Conservation (phyloP, 2,888 invertebrate species). For the Xanthostigma xanthostigma region DNA sequence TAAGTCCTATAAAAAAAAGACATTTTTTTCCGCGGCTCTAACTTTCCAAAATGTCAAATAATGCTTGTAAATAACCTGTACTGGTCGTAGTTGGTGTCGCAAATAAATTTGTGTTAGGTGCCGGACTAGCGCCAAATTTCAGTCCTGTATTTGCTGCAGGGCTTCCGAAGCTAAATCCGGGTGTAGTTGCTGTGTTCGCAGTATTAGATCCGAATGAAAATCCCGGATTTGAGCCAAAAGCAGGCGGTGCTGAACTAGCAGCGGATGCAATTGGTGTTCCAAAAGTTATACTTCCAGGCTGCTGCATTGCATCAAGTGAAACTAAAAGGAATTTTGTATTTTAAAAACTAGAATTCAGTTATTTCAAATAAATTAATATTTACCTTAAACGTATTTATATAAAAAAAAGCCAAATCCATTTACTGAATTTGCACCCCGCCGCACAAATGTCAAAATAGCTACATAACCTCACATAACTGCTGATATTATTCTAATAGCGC, state of each 20-base stretch:
- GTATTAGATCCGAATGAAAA: constrained; percentile 3
- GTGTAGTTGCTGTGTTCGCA: background rate
- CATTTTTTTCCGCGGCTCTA: too few species aligned
- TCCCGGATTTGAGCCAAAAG: constrained; percentile 8
- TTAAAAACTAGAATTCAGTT: background rate
- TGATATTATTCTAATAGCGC: too few species aligned
- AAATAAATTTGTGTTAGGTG: constrained; percentile 1
- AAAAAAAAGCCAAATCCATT: too few species aligned
- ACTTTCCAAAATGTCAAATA: too few species aligned
- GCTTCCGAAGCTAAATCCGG: constrained; percentile 9
- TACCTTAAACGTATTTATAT: too few species aligned
- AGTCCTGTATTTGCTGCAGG: constrained; percentile 3
- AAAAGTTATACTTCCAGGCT: constrained; percentile 14
- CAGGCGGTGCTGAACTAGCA: constrained; percentile 6
- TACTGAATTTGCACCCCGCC: too few species aligned
- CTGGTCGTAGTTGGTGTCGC: background rate
- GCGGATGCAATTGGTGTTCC: constrained; percentile 12
- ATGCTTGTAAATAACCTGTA: too few species aligned
- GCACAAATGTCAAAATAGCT: too few species aligned
- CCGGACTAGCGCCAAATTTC: constrained; percentile 1
- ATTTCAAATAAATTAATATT: background rate
- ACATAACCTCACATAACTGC: too few species aligned
- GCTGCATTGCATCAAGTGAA: constrained; percentile 1
- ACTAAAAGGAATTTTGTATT: background rate
- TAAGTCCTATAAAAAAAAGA: too few species aligned